Evolutionary conservation across 2,888 invertebrate genomes (phyloP).

Genomic region (Lithophane socia): DNA sequence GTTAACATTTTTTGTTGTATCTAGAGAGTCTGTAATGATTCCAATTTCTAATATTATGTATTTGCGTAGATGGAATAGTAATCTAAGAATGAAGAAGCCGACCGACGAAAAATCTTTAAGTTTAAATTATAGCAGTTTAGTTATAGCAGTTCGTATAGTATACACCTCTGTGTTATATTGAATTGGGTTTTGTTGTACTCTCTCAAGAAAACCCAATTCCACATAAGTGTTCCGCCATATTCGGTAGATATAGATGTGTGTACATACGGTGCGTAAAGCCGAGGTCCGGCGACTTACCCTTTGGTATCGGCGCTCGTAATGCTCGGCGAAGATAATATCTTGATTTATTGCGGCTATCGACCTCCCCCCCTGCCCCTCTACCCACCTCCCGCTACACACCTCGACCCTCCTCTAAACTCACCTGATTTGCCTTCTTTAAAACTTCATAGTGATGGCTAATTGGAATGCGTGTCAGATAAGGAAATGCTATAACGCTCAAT

Average conservation of each 20-base stretch:
- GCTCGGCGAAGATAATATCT: slow-evolving; percentile 87
- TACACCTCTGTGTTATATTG: not conserved
- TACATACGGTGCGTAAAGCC: slow-evolving; percentile 62
- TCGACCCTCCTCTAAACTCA: slow-evolving; percentile 69
- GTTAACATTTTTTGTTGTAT: not conserved
- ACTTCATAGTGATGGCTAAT: slow-evolving; percentile 59
- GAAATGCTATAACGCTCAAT: slow-evolving; percentile 77
- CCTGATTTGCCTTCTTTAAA: slow-evolving; percentile 69
- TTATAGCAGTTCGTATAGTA: not conserved
- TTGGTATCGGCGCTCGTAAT: slow-evolving; percentile 83
- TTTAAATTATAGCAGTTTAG: not conserved
- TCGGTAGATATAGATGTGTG: slow-evolving; percentile 48
- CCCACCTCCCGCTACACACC: slow-evolving; percentile 58
- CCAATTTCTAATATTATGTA: not conserved
- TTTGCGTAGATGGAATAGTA: not conserved
- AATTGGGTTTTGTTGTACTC: not conserved
- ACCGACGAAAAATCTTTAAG: not conserved
- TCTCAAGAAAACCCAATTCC: slow-evolving; percentile 2
- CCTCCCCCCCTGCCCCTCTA: slow-evolving; percentile 67
- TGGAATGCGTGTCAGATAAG: slow-evolving; percentile 68
- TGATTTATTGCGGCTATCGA: slow-evolving; percentile 88
- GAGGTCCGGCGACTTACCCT: slow-evolving; percentile 81
- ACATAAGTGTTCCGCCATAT: slow-evolving; percentile 9
- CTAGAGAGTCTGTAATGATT: not conserved
- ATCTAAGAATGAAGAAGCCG: not conserved